Base-by-base conservation (phyloP, 1,140 invertebrate species). In the Halyomorpha halys region DNA sequence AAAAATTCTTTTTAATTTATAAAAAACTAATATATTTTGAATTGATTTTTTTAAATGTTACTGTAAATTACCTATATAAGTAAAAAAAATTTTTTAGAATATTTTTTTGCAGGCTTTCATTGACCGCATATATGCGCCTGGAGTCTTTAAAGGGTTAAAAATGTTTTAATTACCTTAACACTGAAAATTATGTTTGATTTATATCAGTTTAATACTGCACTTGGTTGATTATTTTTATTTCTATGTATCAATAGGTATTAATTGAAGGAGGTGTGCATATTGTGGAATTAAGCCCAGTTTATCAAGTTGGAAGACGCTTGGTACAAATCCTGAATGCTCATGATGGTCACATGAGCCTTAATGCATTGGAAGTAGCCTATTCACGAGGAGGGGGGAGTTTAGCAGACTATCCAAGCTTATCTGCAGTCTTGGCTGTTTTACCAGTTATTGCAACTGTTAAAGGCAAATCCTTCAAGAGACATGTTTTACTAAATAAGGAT, bases 281-380 rank as follows among this genome's bases (percentile, higher is more conserved):
- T 25, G 76, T 85, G 18, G 76, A 80, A 66, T 71, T 86, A 18
- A 79, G 76, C 4, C 75, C 78, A 3, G 70, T 85, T 21, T 78
- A 83, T 68, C 71, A 76, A 44, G 81, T 86, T 62, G 81, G 81
- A 0, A 76, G 80, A 56, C 76, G 84, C 67, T 70, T 83, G 13
- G 77, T 82, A 67, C 72, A 75, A 18, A 72, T 86, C 13, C 72
- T 86, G 65, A 75, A 80, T 66, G 74, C 76, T 65, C 72, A 76
- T 63, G 74, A 76, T 15, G 80, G 81, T 5, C 74, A 76, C 59
- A 70, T 86, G 59, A 71, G 74, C 15, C 71, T 85, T 3, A 70
- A 73, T 1, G 74, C 79, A 44, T 82, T 86, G 66, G 81, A 83
- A 66, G 70, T 67, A 14, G 73, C 77, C 2, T 86, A 82, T 69